Percentiles rank a stretch among this genome's conserved stretches.
Evolutionary conservation across 2,888 invertebrate genomes (phyloP).

Genomic region (Hypercompe scribonia): DNA sequence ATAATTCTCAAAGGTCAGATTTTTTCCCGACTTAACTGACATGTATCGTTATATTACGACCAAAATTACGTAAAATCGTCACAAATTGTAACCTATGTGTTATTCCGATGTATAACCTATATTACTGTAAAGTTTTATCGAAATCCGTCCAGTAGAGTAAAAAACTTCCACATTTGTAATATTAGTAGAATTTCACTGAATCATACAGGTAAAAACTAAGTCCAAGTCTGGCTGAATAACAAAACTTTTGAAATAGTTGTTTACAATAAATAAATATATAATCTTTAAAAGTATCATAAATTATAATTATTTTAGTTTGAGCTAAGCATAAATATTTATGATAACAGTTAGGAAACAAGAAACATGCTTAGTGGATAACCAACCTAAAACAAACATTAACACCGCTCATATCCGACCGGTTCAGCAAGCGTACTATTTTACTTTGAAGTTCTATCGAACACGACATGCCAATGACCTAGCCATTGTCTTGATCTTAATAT

Average conservation of each 20-base stretch:
- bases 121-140: too few species aligned
- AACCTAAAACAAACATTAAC: slow-evolving; percentile 27
- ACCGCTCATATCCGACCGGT: slow-evolving; percentile 43
- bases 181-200: background rate
- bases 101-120: too few species aligned
- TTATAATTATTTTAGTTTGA: background rate
- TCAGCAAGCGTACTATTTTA: slow-evolving; percentile 16
- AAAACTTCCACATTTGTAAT: too few species aligned
- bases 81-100: too few species aligned
- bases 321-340: slow-evolving; percentile 22
- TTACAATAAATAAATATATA: background rate
- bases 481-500: slow-evolving; percentile 51
- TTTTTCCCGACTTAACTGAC: too few species aligned
- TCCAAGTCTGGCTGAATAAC: background rate
- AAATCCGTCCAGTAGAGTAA: too few species aligned
- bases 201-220: background rate
- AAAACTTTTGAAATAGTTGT: background rate
- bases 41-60: too few species aligned
- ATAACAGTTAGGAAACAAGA: slow-evolving; percentile 11
- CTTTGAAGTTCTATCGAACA: slow-evolving; percentile 30
- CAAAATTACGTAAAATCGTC: too few species aligned
- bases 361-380: slow-evolving; percentile 6
- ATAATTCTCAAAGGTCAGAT: too few species aligned
- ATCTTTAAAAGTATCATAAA: background rate
- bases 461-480: slow-evolving; percentile 55